phyloP scores from a whole-genome alignment of 2,113 vertebrate species.

The Abramis brama region DNA sequence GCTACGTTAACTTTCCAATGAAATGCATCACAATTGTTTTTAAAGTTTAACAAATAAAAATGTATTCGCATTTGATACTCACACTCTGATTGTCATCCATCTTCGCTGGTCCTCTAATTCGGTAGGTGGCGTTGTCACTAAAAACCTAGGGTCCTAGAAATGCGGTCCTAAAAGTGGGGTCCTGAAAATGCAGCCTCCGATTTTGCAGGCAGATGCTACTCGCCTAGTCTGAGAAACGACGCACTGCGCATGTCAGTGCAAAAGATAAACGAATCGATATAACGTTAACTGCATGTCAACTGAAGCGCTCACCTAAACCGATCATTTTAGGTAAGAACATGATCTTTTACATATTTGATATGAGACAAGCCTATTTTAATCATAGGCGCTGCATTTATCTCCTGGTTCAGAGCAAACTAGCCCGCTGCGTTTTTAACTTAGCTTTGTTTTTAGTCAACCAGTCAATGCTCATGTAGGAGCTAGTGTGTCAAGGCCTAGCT shows the following conservation, averaged over 20 bases:
- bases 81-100: too few relatives aligned
- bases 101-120: too few relatives aligned
- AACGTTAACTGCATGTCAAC: background rate
- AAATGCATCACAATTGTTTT: too few relatives aligned
- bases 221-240: background rate
- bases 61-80: too few relatives aligned
- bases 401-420: background rate
- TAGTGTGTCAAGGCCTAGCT: background rate
- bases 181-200: too few relatives aligned
- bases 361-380: background rate
- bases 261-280: background rate
- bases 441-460: constrained; percentile 24
- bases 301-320: background rate
- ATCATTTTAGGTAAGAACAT: background rate
- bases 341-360: background rate
- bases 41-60: too few relatives aligned
- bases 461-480: background rate
- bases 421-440: background rate
- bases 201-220: too few relatives aligned
- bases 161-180: too few relatives aligned
- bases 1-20: too few relatives aligned
- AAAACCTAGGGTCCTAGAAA: too few relatives aligned
- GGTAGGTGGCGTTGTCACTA: too few relatives aligned
- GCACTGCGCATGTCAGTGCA: constrained; percentile 24
- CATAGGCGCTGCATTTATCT: background rate